These are phyloP conservation scores for Pachymerium ferrugineum DNA, from an alignment of 2,888 invertebrate genomes.

Conservation along the genomic window DNA sequence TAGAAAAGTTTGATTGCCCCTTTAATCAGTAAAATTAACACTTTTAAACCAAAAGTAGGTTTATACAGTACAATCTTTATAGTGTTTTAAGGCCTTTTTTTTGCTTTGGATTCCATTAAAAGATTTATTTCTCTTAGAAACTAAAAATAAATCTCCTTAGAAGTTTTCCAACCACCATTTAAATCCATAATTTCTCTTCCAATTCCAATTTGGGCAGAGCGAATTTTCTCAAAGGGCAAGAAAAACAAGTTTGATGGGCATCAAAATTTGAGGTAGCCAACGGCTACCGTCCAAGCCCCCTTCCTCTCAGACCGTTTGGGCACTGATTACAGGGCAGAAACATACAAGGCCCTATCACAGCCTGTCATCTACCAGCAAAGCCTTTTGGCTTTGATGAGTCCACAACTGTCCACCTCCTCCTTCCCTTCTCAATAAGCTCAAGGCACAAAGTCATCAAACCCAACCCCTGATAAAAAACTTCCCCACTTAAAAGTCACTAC, in stretches of 20 bases:
- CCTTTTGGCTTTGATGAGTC: not conserved
- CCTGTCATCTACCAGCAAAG: not conserved
- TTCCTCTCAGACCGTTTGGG: not conserved
- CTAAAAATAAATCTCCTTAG: too few species aligned
- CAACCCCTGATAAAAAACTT: not conserved
- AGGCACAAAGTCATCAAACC: not conserved
- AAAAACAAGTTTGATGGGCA: not conserved
- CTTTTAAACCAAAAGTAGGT: too few species aligned
- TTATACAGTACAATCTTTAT: too few species aligned
- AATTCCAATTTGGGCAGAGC: too few species aligned
- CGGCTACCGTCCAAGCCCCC: not conserved
- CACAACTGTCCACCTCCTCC: conserved; percentile 2
- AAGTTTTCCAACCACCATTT: too few species aligned
- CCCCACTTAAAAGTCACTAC: not conserved
- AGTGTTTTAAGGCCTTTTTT: too few species aligned
- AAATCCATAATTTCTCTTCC: too few species aligned
- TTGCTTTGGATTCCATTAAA: too few species aligned
- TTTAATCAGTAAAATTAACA: too few species aligned
- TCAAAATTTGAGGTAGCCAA: not conserved
- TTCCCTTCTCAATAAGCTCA: not conserved
- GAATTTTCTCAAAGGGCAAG: too few species aligned
- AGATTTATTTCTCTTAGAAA: too few species aligned
- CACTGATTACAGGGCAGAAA: not conserved
- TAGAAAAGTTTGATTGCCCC: too few species aligned
- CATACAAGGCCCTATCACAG: not conserved